Evolutionary conservation across 1,140 invertebrate species (phyloP), one percentile per base, ranked within the genome.

Genomic region (Sycobia sp.): DNA sequence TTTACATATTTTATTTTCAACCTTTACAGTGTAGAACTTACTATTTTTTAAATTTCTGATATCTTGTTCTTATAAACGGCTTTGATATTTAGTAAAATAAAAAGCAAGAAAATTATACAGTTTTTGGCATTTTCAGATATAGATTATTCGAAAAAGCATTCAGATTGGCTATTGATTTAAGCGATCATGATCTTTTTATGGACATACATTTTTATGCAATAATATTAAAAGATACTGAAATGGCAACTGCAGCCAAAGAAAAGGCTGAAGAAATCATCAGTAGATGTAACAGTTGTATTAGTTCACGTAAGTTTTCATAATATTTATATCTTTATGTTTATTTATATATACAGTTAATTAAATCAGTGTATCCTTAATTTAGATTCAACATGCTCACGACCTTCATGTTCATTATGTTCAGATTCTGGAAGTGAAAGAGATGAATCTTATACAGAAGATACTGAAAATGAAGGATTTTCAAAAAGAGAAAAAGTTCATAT

Each of bases 61-160:
- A n/a, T n/a, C n/a, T n/a, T n/a, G n/a, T n/a, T n/a, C n/a, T n/a
- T n/a, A n/a, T n/a, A n/a, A n/a, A n/a, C n/a, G n/a, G n/a, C n/a
- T n/a, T n/a, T n/a, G n/a, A n/a, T n/a, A n/a, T n/a, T n/a, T n/a
- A n/a, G n/a, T n/a, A n/a, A n/a, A n/a, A n/a, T n/a, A n/a, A n/a
- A n/a, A n/a, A n/a, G n/a, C n/a, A n/a, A n/a, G n/a, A n/a, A n/a
- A n/a, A n/a, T n/a, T n/a, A n/a, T n/a, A n/a, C n/a, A n/a, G n/a
- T n/a, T n/a, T n/a, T n/a, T n/a, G n/a, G n/a, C n/a, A n/a, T 69
- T 67, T 68, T 1, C 72, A 92, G 92, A 64, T 88, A 91, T 73
- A 86, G 88, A 57, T 82, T 91, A 49, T 89, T 92, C 76, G 91
- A 94, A 72, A 94, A 93, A 73, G 92, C 93, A 10, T 91, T 94